Evolutionary conservation across 2,113 vertebrate species (phyloP).

Genomic region (Sinocyclocheilus maitianheensis): DNA sequence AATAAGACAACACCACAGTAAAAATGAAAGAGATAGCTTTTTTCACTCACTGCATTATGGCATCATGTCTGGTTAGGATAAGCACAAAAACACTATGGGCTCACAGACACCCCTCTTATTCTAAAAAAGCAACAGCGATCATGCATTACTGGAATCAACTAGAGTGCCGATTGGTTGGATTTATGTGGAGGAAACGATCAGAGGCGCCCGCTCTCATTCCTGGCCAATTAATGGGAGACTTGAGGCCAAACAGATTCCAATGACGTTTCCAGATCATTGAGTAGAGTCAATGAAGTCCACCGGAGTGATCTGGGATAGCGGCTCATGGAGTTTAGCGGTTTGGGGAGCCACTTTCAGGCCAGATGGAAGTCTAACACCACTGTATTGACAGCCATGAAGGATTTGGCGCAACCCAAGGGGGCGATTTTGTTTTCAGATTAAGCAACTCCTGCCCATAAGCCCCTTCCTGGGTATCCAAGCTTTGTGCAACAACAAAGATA

Average conservation of each 20-base stretch:
- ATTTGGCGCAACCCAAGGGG: background rate
- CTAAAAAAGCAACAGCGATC: background rate
- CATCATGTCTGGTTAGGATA: background rate
- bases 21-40: background rate
- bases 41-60: background rate
- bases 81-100: background rate
- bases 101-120: background rate
- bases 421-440: conserved; percentile 24
- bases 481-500: conserved; percentile 7
- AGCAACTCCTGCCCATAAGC: conserved; percentile 1
- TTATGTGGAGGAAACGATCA: conserved; percentile 15
- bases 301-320: background rate
- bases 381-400: conserved; percentile 32
- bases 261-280: conserved; percentile 33
- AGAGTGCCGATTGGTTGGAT: background rate
- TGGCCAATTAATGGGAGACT: conserved; percentile 21
- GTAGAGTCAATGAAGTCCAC: conserved; percentile 32
- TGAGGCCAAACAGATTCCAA: conserved; percentile 27
- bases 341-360: conserved; percentile 21
- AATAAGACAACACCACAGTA: background rate
- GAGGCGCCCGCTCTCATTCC: conserved; percentile 14
- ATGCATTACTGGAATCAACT: background rate
- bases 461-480: background rate
- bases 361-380: background rate
- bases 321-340: conserved; percentile 25